Evolutionary conservation across 2,113 vertebrate genomes (phyloP), one percentile per base, ranked within the genome.

Genomic region (Pelodiscus sinensis): DNA sequence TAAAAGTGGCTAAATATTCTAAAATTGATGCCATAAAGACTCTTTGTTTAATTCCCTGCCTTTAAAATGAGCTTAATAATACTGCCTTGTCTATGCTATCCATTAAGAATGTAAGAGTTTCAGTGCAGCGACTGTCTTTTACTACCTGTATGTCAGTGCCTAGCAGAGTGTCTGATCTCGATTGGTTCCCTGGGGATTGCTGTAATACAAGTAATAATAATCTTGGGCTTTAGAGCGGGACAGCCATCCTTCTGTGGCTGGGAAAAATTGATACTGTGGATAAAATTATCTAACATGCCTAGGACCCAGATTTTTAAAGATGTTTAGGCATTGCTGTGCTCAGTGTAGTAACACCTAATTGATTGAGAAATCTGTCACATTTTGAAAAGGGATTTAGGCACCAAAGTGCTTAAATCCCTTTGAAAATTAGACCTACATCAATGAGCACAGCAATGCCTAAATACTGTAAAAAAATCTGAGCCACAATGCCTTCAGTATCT

Each of bases 231-330:
- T 73, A 85, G 78, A 52, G 51, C 15, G 35, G 29, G 31, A 79
- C 79, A 87, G 71, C 13, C n/a, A 79, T 94, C 92, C 29, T 68
- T 79, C 79, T 94, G 1, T 79, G 93, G 85, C 60, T 77, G 31
- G 91, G 90, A 2, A 75, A 92, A 93, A 50, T 62, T 31, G 2
- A 68, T 85, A 82, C 52, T 16, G 50, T 8, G 29, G 90, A 83
- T 86, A 38, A 9, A 89, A 81, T 27, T 92, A 92, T 87, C 11
- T 22, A 12, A 19, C 68, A 6, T 57, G 4, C 5, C 86, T 35
- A 71, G 9, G 15, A 3, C 65, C 18, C 18, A 10, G 65, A n/a
- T 35, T 35, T 71, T 71, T 71, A 71, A 71, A 71, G n/a, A 31
- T 71, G 16, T 71, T 35, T 35, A 71, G 65, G 65, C 65, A 71